A percentile compares a stretch with the other conserved stretches of the same genome.
Conservation (phyloP, 2,797 vertebrate species). For the Nyctibius grandis region DNA sequence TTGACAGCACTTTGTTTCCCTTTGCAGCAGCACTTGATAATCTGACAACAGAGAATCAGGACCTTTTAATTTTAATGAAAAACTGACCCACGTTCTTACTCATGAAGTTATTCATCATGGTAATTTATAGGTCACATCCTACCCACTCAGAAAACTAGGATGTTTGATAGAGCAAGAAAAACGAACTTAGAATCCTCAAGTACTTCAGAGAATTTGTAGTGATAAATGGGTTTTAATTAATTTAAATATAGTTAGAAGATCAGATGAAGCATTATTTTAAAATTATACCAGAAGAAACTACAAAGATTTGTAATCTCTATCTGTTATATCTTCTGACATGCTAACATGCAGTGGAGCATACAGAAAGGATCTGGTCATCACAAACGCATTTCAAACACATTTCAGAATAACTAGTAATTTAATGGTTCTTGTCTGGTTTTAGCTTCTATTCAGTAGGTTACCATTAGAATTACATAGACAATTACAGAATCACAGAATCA, state of each 20-base stretch:
- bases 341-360: not conserved
- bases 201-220: conserved; percentile 18
- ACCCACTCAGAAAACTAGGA: not conserved
- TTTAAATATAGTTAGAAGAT: conserved; percentile 36
- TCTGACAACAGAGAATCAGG: conserved; percentile 4
- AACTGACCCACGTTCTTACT: conserved; percentile 36
- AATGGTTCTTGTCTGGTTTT: not conserved
- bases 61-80: conserved; percentile 57
- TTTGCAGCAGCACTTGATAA: not conserved
- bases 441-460: not conserved
- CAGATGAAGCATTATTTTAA: conserved; percentile 30
- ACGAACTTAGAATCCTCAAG: not conserved
- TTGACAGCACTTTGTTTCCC: conserved; percentile 17
- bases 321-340: not conserved
- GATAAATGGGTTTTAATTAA: conserved; percentile 63
- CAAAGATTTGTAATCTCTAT: not conserved
- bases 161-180: conserved; percentile 24
- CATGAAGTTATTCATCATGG: not conserved
- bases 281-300: not conserved
- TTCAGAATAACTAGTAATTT: not conserved
- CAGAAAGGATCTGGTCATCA: not conserved
- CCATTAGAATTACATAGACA: not conserved
- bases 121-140: conserved; percentile 53
- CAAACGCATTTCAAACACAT: not conserved
- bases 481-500: no score